Evolutionary conservation across 1,140 invertebrate species (phyloP).

Genomic region (Bombus ignitus): DNA sequence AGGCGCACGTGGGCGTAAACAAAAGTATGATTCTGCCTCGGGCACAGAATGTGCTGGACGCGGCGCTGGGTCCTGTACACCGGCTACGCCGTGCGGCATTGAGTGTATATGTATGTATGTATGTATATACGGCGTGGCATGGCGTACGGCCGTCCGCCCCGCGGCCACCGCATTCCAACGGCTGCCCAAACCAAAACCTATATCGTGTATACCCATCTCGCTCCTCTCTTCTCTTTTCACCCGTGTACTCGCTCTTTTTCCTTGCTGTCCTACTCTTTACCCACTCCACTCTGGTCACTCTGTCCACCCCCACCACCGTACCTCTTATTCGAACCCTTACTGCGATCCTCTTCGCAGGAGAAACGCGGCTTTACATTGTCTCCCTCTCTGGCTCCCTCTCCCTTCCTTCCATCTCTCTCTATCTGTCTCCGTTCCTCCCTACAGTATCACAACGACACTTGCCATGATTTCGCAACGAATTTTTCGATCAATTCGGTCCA

Average conservation of each 20-base stretch:
- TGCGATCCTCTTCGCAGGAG: conserved; percentile 33
- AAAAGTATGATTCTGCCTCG: conserved; percentile 51
- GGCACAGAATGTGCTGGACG: conserved; percentile 53
- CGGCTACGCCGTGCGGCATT: not conserved
- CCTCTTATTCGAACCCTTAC: conserved; percentile 42
- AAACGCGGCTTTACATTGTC: conserved; percentile 48
- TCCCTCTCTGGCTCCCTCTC: not conserved
- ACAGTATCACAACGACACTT: conserved; percentile 33
- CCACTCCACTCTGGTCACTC: conserved; percentile 10
- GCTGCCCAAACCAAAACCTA: conserved; percentile 76
- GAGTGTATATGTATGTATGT: conserved; percentile 29
- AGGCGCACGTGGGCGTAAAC: conserved; percentile 41
- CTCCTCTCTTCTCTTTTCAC: conserved; percentile 18
- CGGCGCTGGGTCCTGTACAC: conserved; percentile 25
- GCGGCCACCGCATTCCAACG: conserved; percentile 77
- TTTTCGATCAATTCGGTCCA: conserved; percentile 32
- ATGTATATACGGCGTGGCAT: conserved; percentile 50
- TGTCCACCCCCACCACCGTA: conserved; percentile 21
- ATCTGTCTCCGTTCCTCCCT: not conserved
- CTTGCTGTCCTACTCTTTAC: conserved; percentile 33
- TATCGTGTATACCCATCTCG: conserved; percentile 59
- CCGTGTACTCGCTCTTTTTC: conserved; percentile 21
- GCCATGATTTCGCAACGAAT: conserved; percentile 38
- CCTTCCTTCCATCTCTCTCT: not conserved
- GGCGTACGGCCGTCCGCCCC: conserved; percentile 63